These are phyloP conservation scores for Caenorhabditis inopinata DNA, from an alignment of 1,140 invertebrate species.

Conservation along the genomic window DNA sequence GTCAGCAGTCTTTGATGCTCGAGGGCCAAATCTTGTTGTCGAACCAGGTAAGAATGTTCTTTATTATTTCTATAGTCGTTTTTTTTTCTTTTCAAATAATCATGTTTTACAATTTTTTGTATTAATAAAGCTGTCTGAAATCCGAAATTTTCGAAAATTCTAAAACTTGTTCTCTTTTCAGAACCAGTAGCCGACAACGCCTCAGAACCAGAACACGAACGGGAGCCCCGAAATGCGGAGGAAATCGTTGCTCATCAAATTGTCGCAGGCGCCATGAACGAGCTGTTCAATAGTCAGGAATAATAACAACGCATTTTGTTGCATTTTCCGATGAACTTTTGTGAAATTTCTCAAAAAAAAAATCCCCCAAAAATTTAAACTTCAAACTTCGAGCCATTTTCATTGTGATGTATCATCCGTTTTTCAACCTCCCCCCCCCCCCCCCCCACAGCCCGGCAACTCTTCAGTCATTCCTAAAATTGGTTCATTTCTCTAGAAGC, in stretches of 20 bases:
- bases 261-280: background rate
- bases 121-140: too few species aligned
- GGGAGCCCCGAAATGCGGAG: background rate
- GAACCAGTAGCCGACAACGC: background rate
- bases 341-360: too few species aligned
- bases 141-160: background rate
- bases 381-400: background rate
- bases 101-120: too few species aligned
- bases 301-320: background rate
- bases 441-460: background rate
- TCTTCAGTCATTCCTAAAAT: too few species aligned
- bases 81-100: too few species aligned
- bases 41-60: background rate
- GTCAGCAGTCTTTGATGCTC: background rate
- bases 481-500: too few species aligned
- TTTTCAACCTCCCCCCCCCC: background rate
- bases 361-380: too few species aligned
- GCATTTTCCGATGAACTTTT: background rate
- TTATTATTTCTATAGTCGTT: too few species aligned
- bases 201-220: background rate
- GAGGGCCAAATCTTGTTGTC: background rate
- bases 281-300: slow-evolving; percentile 14
- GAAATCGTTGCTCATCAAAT: slow-evolving; percentile 11
- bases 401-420: background rate
- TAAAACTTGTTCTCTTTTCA: background rate